Conservation (phyloP, 2,797 vertebrate species). For the Typhlichthys subterraneus region DNA sequence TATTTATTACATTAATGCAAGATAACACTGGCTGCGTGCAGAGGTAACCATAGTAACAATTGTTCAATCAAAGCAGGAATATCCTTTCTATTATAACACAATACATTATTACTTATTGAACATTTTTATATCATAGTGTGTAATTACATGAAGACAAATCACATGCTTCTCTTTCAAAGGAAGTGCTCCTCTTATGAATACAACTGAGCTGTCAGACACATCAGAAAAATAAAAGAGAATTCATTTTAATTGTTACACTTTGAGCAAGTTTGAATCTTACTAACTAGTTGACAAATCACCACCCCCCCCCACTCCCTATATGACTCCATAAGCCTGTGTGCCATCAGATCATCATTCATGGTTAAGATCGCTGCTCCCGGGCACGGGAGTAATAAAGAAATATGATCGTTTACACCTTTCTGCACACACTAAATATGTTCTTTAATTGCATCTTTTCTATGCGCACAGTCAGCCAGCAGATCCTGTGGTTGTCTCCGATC, state of each 20-base stretch:
- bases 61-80: conserved; percentile 19
- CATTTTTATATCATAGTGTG: neutral
- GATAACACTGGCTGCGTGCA: conserved; percentile 35
- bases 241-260: conserved; percentile 31
- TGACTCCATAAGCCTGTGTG: conserved; percentile 35
- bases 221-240: conserved; percentile 28
- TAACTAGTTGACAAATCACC: conserved; percentile 59
- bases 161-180: neutral
- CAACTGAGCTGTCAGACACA: conserved; percentile 9
- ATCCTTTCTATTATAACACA: conserved; percentile 1
- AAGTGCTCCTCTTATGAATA: neutral
- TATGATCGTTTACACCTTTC: conserved; percentile 57
- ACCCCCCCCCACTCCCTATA: conserved; percentile 33
- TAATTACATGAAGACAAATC: neutral
- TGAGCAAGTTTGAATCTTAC: conserved; percentile 24
- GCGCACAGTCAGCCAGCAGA: conserved; percentile 17
- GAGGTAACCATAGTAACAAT: conserved; percentile 62
- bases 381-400: conserved; percentile 59
- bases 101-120: neutral
- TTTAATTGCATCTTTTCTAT: conserved; percentile 56
- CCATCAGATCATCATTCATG: conserved; percentile 57
- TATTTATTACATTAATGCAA: conserved; percentile 36
- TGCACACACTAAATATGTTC: conserved; percentile 46
- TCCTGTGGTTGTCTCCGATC: conserved; percentile 22
- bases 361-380: conserved; percentile 58